phyloP scores from a whole-genome alignment of 1,140 invertebrate genomes.

The Papilio xuthus region DNA sequence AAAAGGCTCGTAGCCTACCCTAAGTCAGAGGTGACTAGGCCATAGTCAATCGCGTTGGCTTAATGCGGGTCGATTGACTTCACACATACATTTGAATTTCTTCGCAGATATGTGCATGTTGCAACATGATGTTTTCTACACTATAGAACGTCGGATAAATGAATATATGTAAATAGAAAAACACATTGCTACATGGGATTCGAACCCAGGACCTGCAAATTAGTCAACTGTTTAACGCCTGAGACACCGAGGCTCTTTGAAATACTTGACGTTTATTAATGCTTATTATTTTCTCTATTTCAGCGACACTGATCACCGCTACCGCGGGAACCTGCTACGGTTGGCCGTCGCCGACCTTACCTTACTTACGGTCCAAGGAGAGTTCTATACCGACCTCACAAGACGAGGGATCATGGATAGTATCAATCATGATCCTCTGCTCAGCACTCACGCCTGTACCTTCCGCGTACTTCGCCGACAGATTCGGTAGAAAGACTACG shows the following conservation, averaged over 20 bases:
- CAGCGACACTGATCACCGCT: conserved; percentile 80
- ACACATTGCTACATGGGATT: too few species aligned
- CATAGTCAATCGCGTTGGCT: too few species aligned
- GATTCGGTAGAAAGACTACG: conserved; percentile 86
- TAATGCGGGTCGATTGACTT: too few species aligned
- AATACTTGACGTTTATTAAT: background rate
- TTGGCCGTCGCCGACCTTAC: conserved; percentile 84
- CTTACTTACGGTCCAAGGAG: conserved; percentile 71
- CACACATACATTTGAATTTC: too few species aligned
- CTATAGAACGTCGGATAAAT: background rate
- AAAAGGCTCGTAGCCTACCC: too few species aligned
- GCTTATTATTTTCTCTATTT: conserved; percentile 51
- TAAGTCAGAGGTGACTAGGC: too few species aligned
- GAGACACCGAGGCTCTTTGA: background rate
- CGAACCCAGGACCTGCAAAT: too few species aligned
- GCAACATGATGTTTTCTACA: too few species aligned
- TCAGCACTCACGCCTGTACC: conserved; percentile 77
- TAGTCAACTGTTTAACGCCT: too few species aligned
- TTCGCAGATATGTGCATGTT: too few species aligned
- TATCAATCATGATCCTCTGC: conserved; percentile 81
- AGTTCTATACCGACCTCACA: conserved; percentile 80
- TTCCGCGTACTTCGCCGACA: conserved; percentile 77
- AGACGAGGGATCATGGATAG: conserved; percentile 85
- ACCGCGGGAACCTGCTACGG: conserved; percentile 81
- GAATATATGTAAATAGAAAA: too few species aligned